Evolutionary conservation across 1,140 invertebrate species (phyloP).

Genomic region (Bombus confusus): DNA sequence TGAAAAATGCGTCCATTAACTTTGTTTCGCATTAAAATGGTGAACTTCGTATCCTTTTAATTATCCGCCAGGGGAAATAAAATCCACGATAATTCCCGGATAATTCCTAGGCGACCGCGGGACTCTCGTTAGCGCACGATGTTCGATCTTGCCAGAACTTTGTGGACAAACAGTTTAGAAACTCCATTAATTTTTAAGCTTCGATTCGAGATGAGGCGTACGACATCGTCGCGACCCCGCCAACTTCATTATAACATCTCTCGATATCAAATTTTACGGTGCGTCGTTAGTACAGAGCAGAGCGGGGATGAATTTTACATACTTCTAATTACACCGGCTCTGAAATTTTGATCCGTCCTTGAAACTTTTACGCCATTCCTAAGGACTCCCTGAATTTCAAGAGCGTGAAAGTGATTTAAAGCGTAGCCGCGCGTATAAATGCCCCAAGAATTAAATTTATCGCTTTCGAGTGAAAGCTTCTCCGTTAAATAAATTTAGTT

Average conservation of each 20-base stretch:
- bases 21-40: not conserved
- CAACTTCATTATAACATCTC: conserved; percentile 23
- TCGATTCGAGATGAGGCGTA: not conserved
- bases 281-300: not conserved
- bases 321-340: conserved; percentile 1
- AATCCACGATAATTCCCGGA: not conserved
- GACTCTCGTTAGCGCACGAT: not conserved
- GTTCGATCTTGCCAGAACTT: not conserved
- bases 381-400: not conserved
- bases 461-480: not conserved
- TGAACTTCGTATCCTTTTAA: not conserved
- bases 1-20: not conserved
- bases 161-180: not conserved
- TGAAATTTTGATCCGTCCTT: conserved; percentile 11
- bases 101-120: not conserved
- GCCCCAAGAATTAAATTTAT: not conserved
- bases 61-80: not conserved
- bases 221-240: not conserved
- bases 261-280: conserved; percentile 21
- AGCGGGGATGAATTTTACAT: conserved; percentile 3
- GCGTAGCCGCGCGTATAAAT: not conserved
- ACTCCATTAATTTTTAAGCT: conserved; percentile 33
- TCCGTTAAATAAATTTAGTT: not conserved
- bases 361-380: not conserved
- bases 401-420: not conserved